Evolutionary conservation across 1,140 invertebrate genomes (phyloP).

Genomic region (Calosoma granatense): DNA sequence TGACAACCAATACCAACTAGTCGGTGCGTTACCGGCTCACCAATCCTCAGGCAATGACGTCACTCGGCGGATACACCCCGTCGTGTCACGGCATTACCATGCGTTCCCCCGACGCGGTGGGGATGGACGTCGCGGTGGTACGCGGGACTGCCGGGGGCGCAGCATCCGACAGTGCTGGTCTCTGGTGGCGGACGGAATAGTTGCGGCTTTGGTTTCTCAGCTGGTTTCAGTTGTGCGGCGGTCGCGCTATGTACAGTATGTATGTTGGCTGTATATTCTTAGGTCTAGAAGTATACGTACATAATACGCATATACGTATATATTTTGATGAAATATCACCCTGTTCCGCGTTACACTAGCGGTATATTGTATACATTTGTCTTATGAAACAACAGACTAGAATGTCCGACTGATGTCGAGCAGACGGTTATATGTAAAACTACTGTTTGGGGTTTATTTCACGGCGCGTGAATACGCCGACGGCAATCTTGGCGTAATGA

Average conservation of each 20-base stretch:
- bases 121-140: slow-evolving; percentile 15
- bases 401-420: too few relatives aligned
- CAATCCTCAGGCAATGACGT: slow-evolving; percentile 20
- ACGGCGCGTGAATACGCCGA: neutral
- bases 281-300: too few relatives aligned
- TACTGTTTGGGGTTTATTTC: too few relatives aligned
- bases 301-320: too few relatives aligned
- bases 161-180: slow-evolving; percentile 20
- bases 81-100: slow-evolving; percentile 15
- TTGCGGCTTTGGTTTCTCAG: neutral
- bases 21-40: slow-evolving; percentile 18
- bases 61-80: slow-evolving; percentile 19
- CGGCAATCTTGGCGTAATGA: too few relatives aligned
- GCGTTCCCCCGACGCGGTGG: slow-evolving; percentile 5
- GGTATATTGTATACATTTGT: too few relatives aligned
- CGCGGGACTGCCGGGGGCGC: slow-evolving; percentile 13
- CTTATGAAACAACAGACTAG: too few relatives aligned
- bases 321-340: too few relatives aligned
- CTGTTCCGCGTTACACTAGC: too few relatives aligned
- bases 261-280: too few relatives aligned
- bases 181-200: slow-evolving; percentile 20
- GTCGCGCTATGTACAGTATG: too few relatives aligned
- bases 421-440: too few relatives aligned
- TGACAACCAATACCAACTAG: slow-evolving; percentile 21
- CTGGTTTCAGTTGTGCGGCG: neutral